Base-by-base conservation (phyloP, 2,888 invertebrate species). In the Imbricaverruca yamaguchii region DNA sequence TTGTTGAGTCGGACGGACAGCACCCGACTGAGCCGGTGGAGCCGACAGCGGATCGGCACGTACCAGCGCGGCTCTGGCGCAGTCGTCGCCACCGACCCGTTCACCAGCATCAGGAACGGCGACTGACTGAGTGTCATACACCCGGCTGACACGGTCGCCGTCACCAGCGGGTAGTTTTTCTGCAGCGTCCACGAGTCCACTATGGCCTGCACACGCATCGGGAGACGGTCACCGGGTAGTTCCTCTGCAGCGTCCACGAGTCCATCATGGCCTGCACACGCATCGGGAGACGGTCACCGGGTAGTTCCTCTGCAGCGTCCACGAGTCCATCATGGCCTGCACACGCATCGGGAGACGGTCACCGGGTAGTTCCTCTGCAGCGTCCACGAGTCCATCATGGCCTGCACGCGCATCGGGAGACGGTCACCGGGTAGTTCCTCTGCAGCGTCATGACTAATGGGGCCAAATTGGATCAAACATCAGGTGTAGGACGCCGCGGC, bases 141-240 rank as follows among this genome's bases (percentile, higher is more conserved):
- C 80, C 89, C 89, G 0, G 91, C 91, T 63, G 90, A 89, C 80
- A 90, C 87, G 0, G 88, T 88, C 56, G 94, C 90, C 25, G 90
- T 91, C 12, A 95, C 90, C n/a, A 94, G 87, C 0, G 94, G 94
- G 86, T 93, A 94, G 0, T 94, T 94, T 86, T 93, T 93, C 86
- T 93, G 91, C 84, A 92, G 91, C 23, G 93, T 94, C 94, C 94
- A 95, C 10, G 94, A 93, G 85, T 94, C 93, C 95, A 96, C 96
- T 8, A 95, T 92, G 90, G 82, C 89, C 86, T 86, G 6, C 90
- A 39, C 39, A 39, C 39, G 39, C 39, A 39, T 39, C 39, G 39
- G 39, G 39, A 39, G 39, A 39, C 39, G 39, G 39, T 39, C n/a
- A 94, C 87, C 0, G 94, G 94, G 86, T 93, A 94, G 0, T 94